These are phyloP conservation scores for Oenanthe oenanthe DNA, from an alignment of 2,113 vertebrate genomes.

Conservation along the genomic window DNA sequence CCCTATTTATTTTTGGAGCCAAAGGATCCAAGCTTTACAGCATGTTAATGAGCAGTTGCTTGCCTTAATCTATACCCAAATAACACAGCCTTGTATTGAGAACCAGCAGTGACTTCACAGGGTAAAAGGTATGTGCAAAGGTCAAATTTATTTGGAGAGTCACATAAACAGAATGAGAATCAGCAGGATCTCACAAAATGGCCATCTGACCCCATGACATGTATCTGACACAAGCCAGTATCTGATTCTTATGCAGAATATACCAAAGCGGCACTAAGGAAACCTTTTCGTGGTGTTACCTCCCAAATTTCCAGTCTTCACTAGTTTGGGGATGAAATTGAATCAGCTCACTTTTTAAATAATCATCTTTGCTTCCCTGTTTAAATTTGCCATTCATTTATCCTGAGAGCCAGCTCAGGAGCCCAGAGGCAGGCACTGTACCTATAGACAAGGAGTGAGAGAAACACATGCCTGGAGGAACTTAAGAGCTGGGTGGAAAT, in stretches of 20 bases:
- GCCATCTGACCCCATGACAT: not conserved
- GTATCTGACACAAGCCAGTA: not conserved
- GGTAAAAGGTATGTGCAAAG: not conserved
- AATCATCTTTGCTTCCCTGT: not conserved
- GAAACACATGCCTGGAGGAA: not conserved
- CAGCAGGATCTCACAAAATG: not conserved
- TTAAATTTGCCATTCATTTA: not conserved
- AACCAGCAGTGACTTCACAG: not conserved
- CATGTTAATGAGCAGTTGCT: not conserved
- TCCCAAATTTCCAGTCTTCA: not conserved
- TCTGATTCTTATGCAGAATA: not conserved
- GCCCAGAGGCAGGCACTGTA: not conserved
- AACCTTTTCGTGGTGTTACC: not conserved
- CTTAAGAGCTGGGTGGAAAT: not conserved
- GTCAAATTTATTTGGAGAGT: not conserved
- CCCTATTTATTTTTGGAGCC: not conserved
- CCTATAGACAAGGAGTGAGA: not conserved
- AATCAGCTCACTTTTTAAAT: not conserved
- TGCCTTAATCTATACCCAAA: not conserved
- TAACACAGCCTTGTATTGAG: not conserved
- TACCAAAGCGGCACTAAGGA: not conserved
- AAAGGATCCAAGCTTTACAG: not conserved
- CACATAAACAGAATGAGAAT: not conserved
- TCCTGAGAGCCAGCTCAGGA: not conserved
- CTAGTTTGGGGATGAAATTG: not conserved